phyloP scores from a whole-genome alignment of 2,797 vertebrate species.

The Fringilla coelebs region DNA sequence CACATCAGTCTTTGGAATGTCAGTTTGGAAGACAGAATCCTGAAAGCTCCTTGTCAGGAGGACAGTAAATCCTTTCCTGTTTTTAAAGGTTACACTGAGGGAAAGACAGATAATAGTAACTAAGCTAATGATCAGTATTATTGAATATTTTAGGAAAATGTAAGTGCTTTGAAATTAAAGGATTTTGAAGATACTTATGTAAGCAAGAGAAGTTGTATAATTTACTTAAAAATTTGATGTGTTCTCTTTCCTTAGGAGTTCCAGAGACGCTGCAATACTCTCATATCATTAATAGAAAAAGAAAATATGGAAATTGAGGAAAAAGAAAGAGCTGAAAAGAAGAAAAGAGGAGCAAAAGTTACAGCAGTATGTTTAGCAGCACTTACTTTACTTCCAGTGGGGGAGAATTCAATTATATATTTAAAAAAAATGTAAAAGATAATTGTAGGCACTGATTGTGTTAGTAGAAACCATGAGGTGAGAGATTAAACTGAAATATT shows the following conservation, averaged over 20 bases:
- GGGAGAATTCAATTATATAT: not conserved
- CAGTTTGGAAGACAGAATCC: not conserved
- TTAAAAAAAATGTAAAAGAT: not conserved
- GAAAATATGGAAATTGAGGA: slow-evolving; percentile 91
- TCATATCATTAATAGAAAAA: slow-evolving; percentile 89
- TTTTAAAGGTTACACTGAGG: not conserved
- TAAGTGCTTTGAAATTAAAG: not conserved
- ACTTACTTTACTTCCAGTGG: slow-evolving; percentile 33
- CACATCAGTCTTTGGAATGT: not conserved
- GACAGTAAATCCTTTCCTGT: not conserved
- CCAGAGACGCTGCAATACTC: slow-evolving; percentile 87
- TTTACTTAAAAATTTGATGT: slow-evolving; percentile 20
- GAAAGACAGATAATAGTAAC: not conserved
- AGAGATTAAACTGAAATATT: not conserved
- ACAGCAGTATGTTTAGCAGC: slow-evolving; percentile 76
- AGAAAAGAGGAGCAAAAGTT: slow-evolving; percentile 83
- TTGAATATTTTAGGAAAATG: not conserved
- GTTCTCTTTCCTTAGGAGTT: slow-evolving; percentile 78
- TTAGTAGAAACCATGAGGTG: not conserved
- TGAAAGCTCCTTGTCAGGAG: slow-evolving; percentile 3
- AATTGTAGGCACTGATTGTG: not conserved
- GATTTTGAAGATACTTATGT: not conserved
- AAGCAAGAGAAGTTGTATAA: not conserved
- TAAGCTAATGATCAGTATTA: not conserved
- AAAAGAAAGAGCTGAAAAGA: slow-evolving; percentile 88